These are phyloP conservation scores for Ctenodactylus gundi DNA, from an alignment of 2,113 vertebrate species.

Conservation along the genomic window DNA sequence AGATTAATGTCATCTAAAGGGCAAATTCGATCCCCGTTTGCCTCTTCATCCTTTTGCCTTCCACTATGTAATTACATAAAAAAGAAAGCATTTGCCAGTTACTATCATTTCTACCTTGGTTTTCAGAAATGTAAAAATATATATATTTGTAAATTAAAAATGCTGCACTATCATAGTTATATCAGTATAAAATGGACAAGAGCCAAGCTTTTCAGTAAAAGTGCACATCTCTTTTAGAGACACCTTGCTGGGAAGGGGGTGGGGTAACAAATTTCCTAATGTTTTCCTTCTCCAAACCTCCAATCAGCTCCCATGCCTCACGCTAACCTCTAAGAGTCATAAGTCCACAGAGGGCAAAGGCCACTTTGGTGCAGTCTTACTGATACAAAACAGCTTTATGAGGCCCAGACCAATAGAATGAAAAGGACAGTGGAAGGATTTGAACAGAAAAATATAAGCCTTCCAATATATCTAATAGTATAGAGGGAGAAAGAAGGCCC, in stretches of 20 bases:
- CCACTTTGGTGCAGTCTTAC: fast-evolving
- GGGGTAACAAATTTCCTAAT: not conserved
- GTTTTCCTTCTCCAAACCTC: not conserved
- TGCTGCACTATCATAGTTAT: not conserved
- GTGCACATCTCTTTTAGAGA: not conserved
- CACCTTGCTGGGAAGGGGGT: not conserved
- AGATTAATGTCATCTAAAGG: not conserved
- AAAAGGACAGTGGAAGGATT: not conserved
- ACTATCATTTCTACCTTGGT: not conserved
- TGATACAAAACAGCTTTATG: not conserved
- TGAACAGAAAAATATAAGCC: not conserved
- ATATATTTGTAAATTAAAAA: not conserved
- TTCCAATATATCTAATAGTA: not conserved
- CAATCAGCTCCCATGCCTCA: not conserved
- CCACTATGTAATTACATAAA: too few relatives aligned
- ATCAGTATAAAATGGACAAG: not conserved
- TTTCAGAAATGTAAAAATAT: not conserved
- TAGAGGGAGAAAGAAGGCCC: not conserved
- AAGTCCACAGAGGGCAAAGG: not conserved
- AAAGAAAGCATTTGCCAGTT: not conserved
- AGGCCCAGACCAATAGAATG: not conserved
- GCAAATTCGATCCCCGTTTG: not conserved
- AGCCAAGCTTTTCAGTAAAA: not conserved
- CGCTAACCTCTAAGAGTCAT: not conserved
- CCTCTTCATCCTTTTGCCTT: not conserved